Evolutionary conservation across 2,888 invertebrate genomes (phyloP), one percentile per base, ranked within the genome.

Genomic region (Cantharis flavilabris): DNA sequence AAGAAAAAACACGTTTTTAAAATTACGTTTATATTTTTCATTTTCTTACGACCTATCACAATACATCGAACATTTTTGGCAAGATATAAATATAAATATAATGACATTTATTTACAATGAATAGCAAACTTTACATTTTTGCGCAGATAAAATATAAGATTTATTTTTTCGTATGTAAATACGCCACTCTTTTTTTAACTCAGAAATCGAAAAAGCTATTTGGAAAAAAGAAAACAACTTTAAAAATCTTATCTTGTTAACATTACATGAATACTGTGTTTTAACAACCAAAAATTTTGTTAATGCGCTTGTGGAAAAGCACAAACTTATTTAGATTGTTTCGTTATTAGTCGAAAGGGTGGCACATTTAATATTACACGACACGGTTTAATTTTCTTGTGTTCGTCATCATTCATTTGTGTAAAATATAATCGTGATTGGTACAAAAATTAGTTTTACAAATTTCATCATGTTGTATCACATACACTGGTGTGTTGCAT

Each of bases 41-140:
- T 62, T 71, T 69, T 75, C 75, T 75, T 75, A 75, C 49, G 71
- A 64, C 73, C 82, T 82, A 82, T 82, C 81, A 82, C 82, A 82
- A 79, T 82, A 82, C 82, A 82, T 80, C 79, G 81, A 82, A 82
- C 82, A 82, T 65, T 78, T 67, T 81, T 80, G 80, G 79, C 81
- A 79, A 79, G 76, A 82, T 75, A 75, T 75, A 75, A 75, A 83
- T 83, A 83, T 83, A 85, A 83, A 85, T 84, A 83, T 85, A 67
- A 81, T 83, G 83, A 85, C 84, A 84, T 83, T 80, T 85, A 84
- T 86, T 82, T 86, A 85, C 85, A 85, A 79, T 83, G 81, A 82
- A 84, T 86, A 86, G 85, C 85, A 85, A 85, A 85, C 84, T 83
- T 84, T 84, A 84, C 81, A 79, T 79, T 79, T 79, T 70, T 70